Conservation (phyloP, 23 tunicate genomes). For the Styela clava region DNA sequence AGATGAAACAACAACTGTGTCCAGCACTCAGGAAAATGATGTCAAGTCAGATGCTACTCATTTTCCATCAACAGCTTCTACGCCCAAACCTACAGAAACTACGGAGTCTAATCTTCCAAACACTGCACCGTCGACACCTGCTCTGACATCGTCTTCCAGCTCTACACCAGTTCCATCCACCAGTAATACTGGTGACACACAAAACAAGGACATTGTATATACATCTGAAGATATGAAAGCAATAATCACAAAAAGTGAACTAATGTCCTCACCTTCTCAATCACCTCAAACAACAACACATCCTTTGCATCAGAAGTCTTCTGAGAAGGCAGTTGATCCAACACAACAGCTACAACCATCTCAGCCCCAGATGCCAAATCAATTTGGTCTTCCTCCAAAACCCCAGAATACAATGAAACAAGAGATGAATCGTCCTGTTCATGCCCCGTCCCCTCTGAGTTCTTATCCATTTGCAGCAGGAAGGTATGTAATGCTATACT, state of each 20-base stretch:
- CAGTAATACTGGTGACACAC: background rate
- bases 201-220: background rate
- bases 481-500: background rate
- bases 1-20: background rate
- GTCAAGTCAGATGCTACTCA: background rate
- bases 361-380: background rate
- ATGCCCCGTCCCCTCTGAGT: background rate
- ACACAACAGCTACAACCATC: background rate
- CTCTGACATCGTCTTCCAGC: background rate
- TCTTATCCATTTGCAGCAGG: background rate
- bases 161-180: background rate
- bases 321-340: background rate
- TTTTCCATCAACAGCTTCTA: background rate
- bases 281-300: background rate
- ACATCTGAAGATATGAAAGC: background rate
- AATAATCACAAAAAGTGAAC: background rate
- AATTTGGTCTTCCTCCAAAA: background rate
- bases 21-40: background rate
- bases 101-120: background rate
- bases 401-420: background rate
- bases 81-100: background rate
- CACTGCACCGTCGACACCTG: background rate
- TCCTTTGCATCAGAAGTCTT: background rate
- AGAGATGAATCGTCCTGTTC: background rate
- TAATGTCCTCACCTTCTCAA: background rate